A percentile compares a stretch with the other conserved stretches of the same genome.
phyloP scores from a whole-genome alignment of 2,113 vertebrate genomes.

The Forbesichthys agassizii region DNA sequence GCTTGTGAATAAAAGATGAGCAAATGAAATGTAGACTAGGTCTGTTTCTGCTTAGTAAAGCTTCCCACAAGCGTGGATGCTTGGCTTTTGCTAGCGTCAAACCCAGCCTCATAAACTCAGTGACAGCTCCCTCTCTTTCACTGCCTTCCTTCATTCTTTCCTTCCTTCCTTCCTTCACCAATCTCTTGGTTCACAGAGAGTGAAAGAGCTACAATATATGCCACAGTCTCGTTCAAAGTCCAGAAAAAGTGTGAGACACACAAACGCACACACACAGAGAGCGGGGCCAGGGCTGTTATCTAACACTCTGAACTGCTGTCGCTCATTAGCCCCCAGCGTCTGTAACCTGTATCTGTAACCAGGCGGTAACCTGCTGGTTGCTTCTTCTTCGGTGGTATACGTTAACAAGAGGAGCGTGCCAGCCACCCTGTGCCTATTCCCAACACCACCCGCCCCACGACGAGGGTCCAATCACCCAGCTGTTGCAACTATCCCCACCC shows the following conservation, averaged over 20 bases:
- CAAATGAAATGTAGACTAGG: not conserved
- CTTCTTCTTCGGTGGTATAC: too few relatives aligned
- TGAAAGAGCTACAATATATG: not conserved
- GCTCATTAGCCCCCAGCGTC: too few relatives aligned
- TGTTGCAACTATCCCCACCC: not conserved
- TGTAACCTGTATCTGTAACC: too few relatives aligned
- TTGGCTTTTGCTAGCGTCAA: not conserved
- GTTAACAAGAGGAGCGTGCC: too few relatives aligned
- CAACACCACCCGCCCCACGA: too few relatives aligned
- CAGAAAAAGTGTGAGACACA: not conserved
- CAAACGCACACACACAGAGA: constrained; percentile 9
- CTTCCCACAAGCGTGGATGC: not conserved
- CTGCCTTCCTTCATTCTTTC: too few relatives aligned
- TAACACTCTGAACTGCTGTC: too few relatives aligned
- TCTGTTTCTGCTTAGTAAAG: not conserved
- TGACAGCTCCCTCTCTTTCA: not conserved
- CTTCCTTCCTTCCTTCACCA: not conserved
- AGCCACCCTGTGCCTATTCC: not conserved
- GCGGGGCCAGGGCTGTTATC: too few relatives aligned
- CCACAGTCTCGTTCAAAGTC: not conserved
- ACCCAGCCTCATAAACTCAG: not conserved
- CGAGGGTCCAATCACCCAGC: not conserved
- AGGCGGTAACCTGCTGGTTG: too few relatives aligned
- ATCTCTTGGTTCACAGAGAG: too few relatives aligned
- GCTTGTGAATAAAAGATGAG: not conserved